Evolutionary conservation across 2,888 invertebrate species (phyloP), one percentile per base, ranked within the genome.

Genomic region (Diaprepes abbreviatus): DNA sequence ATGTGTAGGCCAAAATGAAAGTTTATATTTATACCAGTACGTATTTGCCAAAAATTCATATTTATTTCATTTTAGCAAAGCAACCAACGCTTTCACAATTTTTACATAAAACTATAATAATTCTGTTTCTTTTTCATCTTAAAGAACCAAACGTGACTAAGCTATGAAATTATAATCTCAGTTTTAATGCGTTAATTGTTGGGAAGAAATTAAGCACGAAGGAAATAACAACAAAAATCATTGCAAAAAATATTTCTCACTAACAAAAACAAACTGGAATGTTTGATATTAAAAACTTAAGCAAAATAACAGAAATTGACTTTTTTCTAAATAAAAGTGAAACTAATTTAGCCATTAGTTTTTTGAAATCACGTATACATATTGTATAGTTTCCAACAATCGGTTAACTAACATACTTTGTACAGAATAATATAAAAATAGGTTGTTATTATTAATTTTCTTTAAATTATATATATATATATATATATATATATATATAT

Each of bases 71-170:
- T n/a, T n/a, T n/a, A n/a, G n/a, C n/a, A n/a, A n/a, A n/a, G n/a
- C n/a, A n/a, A n/a, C n/a, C n/a, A n/a, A 35, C n/a, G n/a, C 48
- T 50, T 50, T 50, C 48, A 50, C 48, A 28, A 28, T 28, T 12
- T 45, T 24, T 45, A 50, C 10, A 28, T 50, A 28, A 50, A 50
- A 28, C 28, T 50, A 1, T 50, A 28, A 28, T 28, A 16, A 28
- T 14, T 28, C 12, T 21, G 19, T 45, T 45, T 17, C 14, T 28
- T 28, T 50, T 50, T 50, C 5, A 50, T 50, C 28, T 28, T 28
- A 7, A 14, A 14, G 14, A 1, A 14, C 12, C 12, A 3, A 28
- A 28, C 48, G 48, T 50, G 48, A 50, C 48, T 16, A 16, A 3
- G 9, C 14, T 28, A 28, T 28, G 14, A 28, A 43, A 28, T 28